Conservation (phyloP, 1,140 invertebrate species). For the Teleopsis dalmanni region DNA sequence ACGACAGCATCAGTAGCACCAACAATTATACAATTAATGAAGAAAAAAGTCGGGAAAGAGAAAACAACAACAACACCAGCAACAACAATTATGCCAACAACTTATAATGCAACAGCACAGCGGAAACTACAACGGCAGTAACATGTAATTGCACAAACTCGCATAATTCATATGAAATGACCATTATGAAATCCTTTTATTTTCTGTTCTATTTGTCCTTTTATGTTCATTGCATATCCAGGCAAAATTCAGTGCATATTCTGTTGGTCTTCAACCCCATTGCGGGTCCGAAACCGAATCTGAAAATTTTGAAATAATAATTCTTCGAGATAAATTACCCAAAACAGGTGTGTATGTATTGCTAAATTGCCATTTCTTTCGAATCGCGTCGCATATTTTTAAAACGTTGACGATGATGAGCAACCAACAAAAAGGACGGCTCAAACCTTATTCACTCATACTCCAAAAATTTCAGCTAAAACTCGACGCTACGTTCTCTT, state of each 20-base stretch:
- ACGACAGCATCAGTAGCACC: too few species aligned
- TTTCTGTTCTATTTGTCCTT: constrained; percentile 10
- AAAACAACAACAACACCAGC: too few species aligned
- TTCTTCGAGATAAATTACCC: constrained; percentile 45
- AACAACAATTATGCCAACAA: too few species aligned
- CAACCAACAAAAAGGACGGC: too few species aligned
- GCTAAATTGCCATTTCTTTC: constrained; percentile 18
- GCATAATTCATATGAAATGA: constrained; percentile 46
- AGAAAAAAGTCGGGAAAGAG: too few species aligned
- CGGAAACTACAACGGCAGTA: constrained; percentile 7
- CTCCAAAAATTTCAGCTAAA: too few species aligned
- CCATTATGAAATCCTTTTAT: constrained; percentile 45
- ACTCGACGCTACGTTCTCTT: too few species aligned
- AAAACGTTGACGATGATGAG: too few species aligned
- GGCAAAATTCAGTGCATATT: constrained; percentile 5
- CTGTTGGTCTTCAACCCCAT: neutral
- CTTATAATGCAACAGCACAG: neutral
- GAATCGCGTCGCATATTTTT: constrained; percentile 16
- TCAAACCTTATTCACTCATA: too few species aligned
- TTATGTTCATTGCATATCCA: neutral
- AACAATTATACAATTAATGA: too few species aligned
- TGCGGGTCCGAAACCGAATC: constrained; percentile 5
- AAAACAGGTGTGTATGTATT: constrained; percentile 34
- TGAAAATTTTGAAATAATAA: constrained; percentile 45
- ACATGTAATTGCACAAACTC: constrained; percentile 39